Evolutionary conservation across 2,113 vertebrate species (phyloP), one percentile per base, ranked within the genome.

Genomic region (Athene cunicularia): DNA sequence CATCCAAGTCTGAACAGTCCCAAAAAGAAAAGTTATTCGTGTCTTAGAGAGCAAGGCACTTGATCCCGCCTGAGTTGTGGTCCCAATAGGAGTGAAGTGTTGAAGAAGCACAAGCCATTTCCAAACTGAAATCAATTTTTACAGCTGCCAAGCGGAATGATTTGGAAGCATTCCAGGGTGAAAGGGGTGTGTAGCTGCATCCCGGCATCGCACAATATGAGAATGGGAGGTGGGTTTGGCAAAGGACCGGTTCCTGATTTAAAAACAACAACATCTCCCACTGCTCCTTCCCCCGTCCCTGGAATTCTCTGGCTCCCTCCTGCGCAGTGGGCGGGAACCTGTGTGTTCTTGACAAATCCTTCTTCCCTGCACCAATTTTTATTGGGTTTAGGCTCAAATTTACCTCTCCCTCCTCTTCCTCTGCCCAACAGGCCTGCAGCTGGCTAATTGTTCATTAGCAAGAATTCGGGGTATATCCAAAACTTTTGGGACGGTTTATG

Each of bases 151-250:
- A 97, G 93, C 47, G 30, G 95, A 96, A 95, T 79, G 95, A 56
- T 72, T 58, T 98, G 98, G 98, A 97, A 74, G 10, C 5, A 6
- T 77, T 97, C 98, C 98, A 98, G 97, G 94, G 84, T 62, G 67
- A 97, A 98, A 95, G 93, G 97, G 96, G 94, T 85, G 96, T 97
- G 97, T 97, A 95, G 88, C 94, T 64, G 95, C 95, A 95, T 93
- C 96, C 91, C 95, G 66, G 58, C 93, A 96, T 67, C 92, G 83
- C 97, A 91, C 86, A 91, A 82, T 64, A 73, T 86, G 95, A 97
- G 96, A 97, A 97, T 92, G 95, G 37, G 95, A 98, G 98, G 97
- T 97, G 73, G 93, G 97, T 95, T 96, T 98, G 98, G 98, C 97
- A 30, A 22, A 95, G 95, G 66, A 97, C 80, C 33, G 80, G 83